Evolutionary conservation across 2,888 invertebrate species (phyloP), one percentile per base, ranked within the genome.

Genomic region (Philonicus albiceps): DNA sequence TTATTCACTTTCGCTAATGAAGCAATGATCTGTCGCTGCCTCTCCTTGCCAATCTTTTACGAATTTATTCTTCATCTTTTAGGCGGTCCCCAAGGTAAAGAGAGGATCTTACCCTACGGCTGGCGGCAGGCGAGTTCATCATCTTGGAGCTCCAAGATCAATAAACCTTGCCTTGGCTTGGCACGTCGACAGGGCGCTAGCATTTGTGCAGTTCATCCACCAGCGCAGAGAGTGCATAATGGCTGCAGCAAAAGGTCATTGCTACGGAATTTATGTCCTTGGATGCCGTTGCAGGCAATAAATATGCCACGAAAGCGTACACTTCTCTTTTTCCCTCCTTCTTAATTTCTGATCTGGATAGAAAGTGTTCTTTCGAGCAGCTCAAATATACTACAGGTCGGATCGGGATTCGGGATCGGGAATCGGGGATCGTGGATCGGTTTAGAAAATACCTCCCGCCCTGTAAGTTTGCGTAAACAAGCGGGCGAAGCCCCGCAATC

Each of bases 231-330:
- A 64, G 64, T 83, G 64, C 81, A 64, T 64, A 64, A 83, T 83
- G 64, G 75, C 53, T 37, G 30, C 85, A 75, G 73, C 74, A 75
- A 86, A 85, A 86, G 88, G 88, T 88, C 87, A 88, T 87, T 88
- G 88, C 87, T 87, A 88, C 87, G 74, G 84, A 88, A 86, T 87
- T 86, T 87, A 87, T 88, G 88, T 88, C 88, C 88, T 88, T 88
- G 88, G 88, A 86, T 88, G 86, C 87, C 87, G 86, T 86, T 88
- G 86, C 55, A 86, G 85, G 88, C 74, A 87, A 88, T 88, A 86
- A 86, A 86, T 86, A 78, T 80, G 86, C 80, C 78, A 86, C 78
- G 64, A 78, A 86, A 86, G 19, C 53, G 19, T 22, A n/a, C 53
- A n/a, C 53, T 49, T 85, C 37, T 74, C 27, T 74, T 85, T 74